phyloP scores from a whole-genome alignment of 1,140 invertebrate species.

The Alviniconcha marisindica region DNA sequence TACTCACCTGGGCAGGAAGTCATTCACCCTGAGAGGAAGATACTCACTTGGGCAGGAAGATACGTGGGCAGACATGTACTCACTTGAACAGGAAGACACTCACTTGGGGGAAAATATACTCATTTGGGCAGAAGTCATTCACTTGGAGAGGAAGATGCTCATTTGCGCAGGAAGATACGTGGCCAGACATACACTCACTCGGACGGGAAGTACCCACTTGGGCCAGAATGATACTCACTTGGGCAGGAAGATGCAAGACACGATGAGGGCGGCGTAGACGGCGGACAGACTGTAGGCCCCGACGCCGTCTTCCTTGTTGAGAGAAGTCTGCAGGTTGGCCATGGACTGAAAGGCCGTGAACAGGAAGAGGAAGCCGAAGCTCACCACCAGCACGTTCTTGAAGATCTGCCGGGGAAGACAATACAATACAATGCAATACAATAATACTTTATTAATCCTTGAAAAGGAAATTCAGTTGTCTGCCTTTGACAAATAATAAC shows the following conservation, averaged over 20 bases:
- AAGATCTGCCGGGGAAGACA: constrained; percentile 50
- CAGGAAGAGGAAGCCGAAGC: constrained; percentile 69
- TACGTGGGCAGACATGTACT: too few species aligned
- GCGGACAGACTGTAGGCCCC: constrained; percentile 56
- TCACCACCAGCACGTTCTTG: constrained; percentile 69
- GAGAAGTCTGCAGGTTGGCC: constrained; percentile 69
- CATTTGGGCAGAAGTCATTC: not conserved
- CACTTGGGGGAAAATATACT: not conserved
- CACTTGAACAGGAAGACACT: not conserved
- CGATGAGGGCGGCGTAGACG: constrained; percentile 88
- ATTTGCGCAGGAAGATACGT: too few species aligned
- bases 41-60: constrained; percentile 87
- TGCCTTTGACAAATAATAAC: too few species aligned
- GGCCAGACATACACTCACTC: too few species aligned
- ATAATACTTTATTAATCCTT: too few species aligned
- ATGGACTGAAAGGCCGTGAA: constrained; percentile 73
- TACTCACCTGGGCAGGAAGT: too few species aligned
- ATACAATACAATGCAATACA: too few species aligned
- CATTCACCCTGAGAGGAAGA: too few species aligned
- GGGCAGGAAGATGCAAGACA: constrained; percentile 95
- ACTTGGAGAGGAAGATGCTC: too few species aligned
- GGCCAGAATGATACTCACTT: too few species aligned
- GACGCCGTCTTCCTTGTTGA: constrained; percentile 70
- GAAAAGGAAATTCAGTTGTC: too few species aligned
- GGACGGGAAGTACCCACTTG: too few species aligned